Evolutionary conservation across 2,797 vertebrate species (phyloP).

Genomic region (Mareca penelope): DNA sequence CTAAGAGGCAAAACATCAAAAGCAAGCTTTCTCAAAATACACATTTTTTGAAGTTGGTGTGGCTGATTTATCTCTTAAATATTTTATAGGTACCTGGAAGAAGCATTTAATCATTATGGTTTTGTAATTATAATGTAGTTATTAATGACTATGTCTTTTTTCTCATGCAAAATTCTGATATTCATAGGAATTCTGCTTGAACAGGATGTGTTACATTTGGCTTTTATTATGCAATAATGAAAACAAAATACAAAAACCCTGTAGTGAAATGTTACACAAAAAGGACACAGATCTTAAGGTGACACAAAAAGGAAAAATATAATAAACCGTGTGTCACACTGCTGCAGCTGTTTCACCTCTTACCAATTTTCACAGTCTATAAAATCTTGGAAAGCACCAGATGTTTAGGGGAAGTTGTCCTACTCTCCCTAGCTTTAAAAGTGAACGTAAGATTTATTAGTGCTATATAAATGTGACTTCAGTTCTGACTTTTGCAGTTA

Average conservation of each 20-base stretch:
- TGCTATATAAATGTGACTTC: slow-evolving; percentile 31
- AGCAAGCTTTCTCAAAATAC: neutral
- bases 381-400: slow-evolving; percentile 61
- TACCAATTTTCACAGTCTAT: slow-evolving; percentile 59
- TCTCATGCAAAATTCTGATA: neutral
- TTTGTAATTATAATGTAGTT: neutral
- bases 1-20: neutral
- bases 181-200: neutral
- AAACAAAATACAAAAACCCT: neutral
- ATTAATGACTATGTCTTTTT: neutral
- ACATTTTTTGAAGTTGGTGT: neutral
- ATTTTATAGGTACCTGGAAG: neutral
- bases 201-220: neutral
- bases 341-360: slow-evolving; percentile 26
- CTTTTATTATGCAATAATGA: neutral
- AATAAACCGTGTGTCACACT: slow-evolving; percentile 15
- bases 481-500: slow-evolving; percentile 54
- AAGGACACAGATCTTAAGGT: slow-evolving; percentile 17
- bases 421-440: slow-evolving; percentile 44
- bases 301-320: slow-evolving; percentile 19
- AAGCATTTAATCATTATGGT: neutral
- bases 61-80: neutral
- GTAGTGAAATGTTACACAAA: neutral
- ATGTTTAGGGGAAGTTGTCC: slow-evolving; percentile 54
- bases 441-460: slow-evolving; percentile 58